phyloP scores from a whole-genome alignment of 2,888 invertebrate species.

The Sesia apiformis region DNA sequence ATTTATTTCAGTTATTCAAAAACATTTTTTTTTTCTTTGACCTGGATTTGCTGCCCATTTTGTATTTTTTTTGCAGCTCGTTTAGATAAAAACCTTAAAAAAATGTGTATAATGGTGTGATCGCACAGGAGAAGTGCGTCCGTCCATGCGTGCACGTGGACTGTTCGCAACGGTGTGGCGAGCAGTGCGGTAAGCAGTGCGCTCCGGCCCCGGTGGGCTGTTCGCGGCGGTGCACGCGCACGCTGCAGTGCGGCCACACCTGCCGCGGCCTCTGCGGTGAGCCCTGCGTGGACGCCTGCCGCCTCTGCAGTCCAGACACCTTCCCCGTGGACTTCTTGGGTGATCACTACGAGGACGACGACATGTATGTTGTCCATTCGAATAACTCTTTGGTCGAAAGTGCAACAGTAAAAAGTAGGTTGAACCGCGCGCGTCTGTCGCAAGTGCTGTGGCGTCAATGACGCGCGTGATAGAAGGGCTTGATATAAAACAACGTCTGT shows the following conservation, averaged over 20 bases:
- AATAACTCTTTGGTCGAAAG: too few relatives aligned
- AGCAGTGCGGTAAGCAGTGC: slow-evolving; percentile 34
- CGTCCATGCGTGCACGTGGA: slow-evolving; percentile 59
- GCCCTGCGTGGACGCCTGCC: slow-evolving; percentile 76
- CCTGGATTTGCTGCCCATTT: too few relatives aligned
- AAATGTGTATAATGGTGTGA: background rate
- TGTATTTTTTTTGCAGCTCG: too few relatives aligned
- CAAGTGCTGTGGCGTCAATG: too few relatives aligned
- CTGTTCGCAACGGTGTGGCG: slow-evolving; percentile 61
- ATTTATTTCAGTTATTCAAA: too few relatives aligned
- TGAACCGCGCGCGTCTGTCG: too few relatives aligned
- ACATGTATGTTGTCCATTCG: slow-evolving; percentile 34
- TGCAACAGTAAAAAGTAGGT: too few relatives aligned
- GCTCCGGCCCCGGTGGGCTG: slow-evolving; percentile 43
- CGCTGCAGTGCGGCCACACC: slow-evolving; percentile 71
- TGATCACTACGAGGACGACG: slow-evolving; percentile 58
- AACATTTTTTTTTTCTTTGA: too few relatives aligned
- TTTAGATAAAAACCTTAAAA: too few relatives aligned
- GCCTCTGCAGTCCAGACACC: slow-evolving; percentile 66
- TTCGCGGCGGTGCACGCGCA: slow-evolving; percentile 38
- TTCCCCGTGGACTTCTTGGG: slow-evolving; percentile 55
- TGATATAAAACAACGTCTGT: too few relatives aligned
- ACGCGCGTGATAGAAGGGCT: too few relatives aligned
- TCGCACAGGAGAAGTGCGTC: slow-evolving; percentile 45
- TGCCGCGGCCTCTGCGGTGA: slow-evolving; percentile 85